Evolutionary conservation across 2,113 vertebrate genomes (phyloP).

Genomic region (Dolichallabes microphthalmus): DNA sequence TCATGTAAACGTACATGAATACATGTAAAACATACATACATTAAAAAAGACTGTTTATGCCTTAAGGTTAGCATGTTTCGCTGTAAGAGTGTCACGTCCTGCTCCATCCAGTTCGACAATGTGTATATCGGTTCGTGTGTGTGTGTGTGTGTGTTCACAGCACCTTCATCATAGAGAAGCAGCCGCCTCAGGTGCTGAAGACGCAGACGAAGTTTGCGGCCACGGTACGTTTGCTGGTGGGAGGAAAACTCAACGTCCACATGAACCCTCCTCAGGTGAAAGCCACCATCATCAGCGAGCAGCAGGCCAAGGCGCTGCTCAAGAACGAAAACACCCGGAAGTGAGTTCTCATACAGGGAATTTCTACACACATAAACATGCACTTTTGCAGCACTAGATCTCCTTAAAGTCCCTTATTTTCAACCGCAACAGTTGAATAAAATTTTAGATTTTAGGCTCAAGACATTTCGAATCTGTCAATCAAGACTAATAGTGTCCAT

Average conservation of each 20-base stretch:
- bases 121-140: constrained; percentile 64
- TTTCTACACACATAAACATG: no score
- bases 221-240: constrained; percentile 90
- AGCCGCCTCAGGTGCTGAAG: constrained; percentile 95
- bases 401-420: not conserved
- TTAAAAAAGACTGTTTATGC: no score
- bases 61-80: no score
- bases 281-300: constrained; percentile 96
- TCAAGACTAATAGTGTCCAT: not conserved
- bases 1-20: no score
- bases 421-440: not conserved
- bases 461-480: not conserved
- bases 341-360: constrained; percentile 68
- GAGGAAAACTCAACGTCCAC: constrained; percentile 94
- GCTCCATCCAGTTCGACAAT: not conserved
- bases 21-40: no score
- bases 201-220: constrained; percentile 97
- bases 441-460: not conserved
- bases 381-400: not conserved
- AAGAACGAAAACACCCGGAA: constrained; percentile 88
- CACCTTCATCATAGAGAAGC: constrained; percentile 98
- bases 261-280: constrained; percentile 99
- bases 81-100: not conserved
- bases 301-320: constrained; percentile 89
- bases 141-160: constrained; percentile 65